Conservation (phyloP, 2,888 invertebrate species). For the Epicampocera succincta region DNA sequence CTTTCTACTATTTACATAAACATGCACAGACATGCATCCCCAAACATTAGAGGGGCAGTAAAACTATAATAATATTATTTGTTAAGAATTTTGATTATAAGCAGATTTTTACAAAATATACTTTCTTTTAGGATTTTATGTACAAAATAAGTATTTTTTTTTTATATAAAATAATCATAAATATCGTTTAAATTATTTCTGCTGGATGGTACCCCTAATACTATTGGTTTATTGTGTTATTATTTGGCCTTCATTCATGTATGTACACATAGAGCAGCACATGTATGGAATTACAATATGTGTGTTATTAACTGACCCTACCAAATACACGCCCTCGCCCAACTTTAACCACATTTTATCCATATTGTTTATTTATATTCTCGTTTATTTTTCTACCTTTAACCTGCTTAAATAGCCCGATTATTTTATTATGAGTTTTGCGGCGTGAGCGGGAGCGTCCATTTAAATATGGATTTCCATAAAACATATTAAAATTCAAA, state of each 20-base stretch:
- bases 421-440: conserved; percentile 17
- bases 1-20: conserved; percentile 3
- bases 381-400: conserved; percentile 34
- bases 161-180: no score
- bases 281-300: neutral
- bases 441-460: conserved; percentile 40
- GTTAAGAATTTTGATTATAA: no score
- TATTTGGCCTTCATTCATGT: no score
- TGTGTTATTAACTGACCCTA: neutral
- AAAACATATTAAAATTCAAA: conserved; percentile 41
- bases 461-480: conserved; percentile 23
- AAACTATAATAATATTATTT: no score
- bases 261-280: no score
- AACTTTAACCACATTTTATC: conserved; percentile 1
- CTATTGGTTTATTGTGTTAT: no score
- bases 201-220: no score
- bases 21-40: neutral
- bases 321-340: neutral
- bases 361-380: neutral
- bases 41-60: neutral
- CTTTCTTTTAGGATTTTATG: no score
- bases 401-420: conserved; percentile 37
- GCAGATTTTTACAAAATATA: no score
- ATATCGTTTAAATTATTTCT: no score
- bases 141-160: no score